A percentile compares a stretch with the other conserved stretches of the same genome.
These are phyloP conservation scores for Patagioenas fasciata DNA, from an alignment of 2,113 vertebrate genomes.

Conservation along the genomic window DNA sequence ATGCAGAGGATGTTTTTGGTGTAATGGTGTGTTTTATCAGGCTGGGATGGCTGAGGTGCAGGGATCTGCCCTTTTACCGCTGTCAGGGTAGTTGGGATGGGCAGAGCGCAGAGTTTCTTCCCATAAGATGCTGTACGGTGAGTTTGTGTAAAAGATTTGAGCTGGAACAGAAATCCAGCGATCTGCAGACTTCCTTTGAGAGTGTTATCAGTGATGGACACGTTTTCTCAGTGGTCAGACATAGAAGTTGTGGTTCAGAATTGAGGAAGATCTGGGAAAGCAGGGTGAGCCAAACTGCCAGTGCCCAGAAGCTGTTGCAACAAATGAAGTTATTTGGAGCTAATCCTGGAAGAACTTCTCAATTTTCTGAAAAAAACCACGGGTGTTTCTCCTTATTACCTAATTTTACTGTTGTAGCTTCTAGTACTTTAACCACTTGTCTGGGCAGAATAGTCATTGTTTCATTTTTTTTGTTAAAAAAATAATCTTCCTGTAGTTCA, in stretches of 20 bases:
- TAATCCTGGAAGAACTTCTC: not conserved
- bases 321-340: not conserved
- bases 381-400: not conserved
- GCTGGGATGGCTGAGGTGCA: not conserved
- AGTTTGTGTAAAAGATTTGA: not conserved
- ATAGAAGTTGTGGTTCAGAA: not conserved
- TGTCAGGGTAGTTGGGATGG: not conserved
- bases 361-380: not conserved
- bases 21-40: not conserved
- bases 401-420: not conserved
- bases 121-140: not conserved
- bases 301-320: not conserved
- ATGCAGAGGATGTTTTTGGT: not conserved
- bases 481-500: not conserved
- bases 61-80: not conserved
- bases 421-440: not conserved
- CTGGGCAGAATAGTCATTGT: not conserved
- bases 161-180: not conserved
- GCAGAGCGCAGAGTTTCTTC: not conserved
- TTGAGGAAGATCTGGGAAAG: not conserved
- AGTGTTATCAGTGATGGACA: not conserved
- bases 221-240: not conserved
- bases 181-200: not conserved
- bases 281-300: not conserved
- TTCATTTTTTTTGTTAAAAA: not conserved